Evolutionary conservation across 2,797 vertebrate genomes (phyloP).

Genomic region (Coluber constrictor): DNA sequence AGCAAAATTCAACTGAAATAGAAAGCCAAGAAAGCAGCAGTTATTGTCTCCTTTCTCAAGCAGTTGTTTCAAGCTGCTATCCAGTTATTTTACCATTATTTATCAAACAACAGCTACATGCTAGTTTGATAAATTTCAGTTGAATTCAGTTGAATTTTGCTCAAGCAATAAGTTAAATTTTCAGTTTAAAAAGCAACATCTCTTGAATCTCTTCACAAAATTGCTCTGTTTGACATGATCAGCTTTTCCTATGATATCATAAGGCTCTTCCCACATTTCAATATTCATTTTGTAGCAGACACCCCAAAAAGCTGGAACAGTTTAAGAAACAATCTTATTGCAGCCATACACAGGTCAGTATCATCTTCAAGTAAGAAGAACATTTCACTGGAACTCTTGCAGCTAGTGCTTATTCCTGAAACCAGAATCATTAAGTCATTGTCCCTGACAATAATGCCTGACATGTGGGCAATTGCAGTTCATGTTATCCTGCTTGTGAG

Average conservation of each 20-base stretch:
- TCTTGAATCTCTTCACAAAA: not conserved
- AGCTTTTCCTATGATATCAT: no score
- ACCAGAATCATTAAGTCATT: constrained; percentile 46
- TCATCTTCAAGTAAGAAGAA: constrained; percentile 8
- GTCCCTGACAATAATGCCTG: constrained; percentile 33
- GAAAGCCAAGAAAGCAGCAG: not conserved
- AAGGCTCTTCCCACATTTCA: not conserved
- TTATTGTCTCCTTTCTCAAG: not conserved
- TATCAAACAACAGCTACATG: not conserved
- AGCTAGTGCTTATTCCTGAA: constrained; percentile 29
- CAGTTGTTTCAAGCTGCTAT: not conserved
- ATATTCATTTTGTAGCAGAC: not conserved
- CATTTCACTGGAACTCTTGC: constrained; percentile 15
- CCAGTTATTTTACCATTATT: not conserved
- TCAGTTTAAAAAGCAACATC: not conserved
- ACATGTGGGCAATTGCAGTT: constrained; percentile 39
- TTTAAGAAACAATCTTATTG: not conserved
- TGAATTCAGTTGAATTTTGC: no score
- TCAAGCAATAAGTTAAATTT: no score
- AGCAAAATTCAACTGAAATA: not conserved
- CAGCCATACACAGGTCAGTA: not conserved
- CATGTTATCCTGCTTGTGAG: constrained; percentile 42
- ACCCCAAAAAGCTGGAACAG: not conserved
- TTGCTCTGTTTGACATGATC: not conserved
- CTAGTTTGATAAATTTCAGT: no score